Percentiles rank a stretch among this genome's conserved stretches.
These are phyloP conservation scores for Notamacropus eugenii DNA, from an alignment of 2,797 vertebrate species.

Conservation along the genomic window DNA sequence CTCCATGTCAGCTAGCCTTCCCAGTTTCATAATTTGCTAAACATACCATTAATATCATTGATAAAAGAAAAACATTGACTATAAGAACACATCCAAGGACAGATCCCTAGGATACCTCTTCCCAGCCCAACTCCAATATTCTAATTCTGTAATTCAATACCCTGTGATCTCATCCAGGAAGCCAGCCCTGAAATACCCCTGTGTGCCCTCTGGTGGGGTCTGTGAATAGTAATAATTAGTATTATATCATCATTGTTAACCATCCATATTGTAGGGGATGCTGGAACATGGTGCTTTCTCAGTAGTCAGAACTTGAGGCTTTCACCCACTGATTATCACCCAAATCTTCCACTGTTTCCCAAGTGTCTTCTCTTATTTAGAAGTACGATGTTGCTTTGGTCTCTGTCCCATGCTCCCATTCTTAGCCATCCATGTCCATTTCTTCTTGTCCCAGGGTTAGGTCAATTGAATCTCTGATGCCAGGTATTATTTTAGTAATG, in stretches of 20 bases:
- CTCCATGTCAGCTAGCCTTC: neutral
- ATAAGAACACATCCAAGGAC: neutral
- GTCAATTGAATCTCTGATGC: neutral
- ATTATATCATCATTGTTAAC: neutral
- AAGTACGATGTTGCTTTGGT: neutral
- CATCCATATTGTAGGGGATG: neutral
- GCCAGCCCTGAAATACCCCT: neutral
- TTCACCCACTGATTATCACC: neutral
- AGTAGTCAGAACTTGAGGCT: neutral
- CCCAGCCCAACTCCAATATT: neutral
- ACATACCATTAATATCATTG: neutral
- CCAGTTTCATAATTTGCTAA: neutral
- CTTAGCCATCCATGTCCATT: neutral
- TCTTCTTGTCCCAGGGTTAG: neutral
- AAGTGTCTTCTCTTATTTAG: too few species aligned
- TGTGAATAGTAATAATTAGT: neutral
- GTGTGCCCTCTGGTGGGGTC: neutral
- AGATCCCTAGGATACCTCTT: neutral
- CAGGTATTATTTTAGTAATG: neutral
- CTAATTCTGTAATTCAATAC: neutral
- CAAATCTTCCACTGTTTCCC: neutral
- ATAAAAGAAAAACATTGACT: neutral
- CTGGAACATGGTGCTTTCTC: neutral
- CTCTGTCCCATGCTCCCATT: neutral
- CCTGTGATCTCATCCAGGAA: neutral